Percentiles rank a stretch among this genome's conserved stretches.
These are phyloP conservation scores for Stomatorhinus ivindoensis DNA, from an alignment of 2,113 vertebrate species.

Conservation along the genomic window DNA sequence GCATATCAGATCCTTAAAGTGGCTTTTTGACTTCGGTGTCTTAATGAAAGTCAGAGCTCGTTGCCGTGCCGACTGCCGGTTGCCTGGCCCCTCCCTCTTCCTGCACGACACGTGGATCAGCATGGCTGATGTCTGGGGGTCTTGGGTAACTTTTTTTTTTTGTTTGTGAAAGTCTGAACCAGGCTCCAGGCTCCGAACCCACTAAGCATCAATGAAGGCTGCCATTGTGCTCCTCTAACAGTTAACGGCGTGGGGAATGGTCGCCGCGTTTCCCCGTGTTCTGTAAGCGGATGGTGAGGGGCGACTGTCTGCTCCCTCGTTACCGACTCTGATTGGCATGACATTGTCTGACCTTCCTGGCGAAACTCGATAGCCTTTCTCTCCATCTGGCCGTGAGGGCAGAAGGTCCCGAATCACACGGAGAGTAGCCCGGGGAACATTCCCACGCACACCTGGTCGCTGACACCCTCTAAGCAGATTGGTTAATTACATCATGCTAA, in stretches of 20 bases:
- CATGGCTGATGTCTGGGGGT: background rate
- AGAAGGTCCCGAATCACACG: background rate
- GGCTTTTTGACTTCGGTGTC: background rate
- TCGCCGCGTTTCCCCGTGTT: background rate
- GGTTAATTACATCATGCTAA: background rate
- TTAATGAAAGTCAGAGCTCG: background rate
- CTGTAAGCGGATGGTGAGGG: background rate
- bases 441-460: background rate
- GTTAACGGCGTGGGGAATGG: background rate
- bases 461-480: background rate
- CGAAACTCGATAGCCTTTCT: background rate
- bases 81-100: background rate
- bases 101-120: background rate
- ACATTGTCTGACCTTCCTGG: background rate
- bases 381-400: background rate
- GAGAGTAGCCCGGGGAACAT: background rate
- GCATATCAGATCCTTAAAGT: background rate
- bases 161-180: background rate
- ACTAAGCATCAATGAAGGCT: background rate
- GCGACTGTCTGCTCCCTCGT: too few species aligned
- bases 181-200: background rate
- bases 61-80: background rate
- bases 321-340: background rate
- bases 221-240: background rate
- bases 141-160: background rate